phyloP scores from a whole-genome alignment of 2,113 vertebrate species.

The Solea solea region DNA sequence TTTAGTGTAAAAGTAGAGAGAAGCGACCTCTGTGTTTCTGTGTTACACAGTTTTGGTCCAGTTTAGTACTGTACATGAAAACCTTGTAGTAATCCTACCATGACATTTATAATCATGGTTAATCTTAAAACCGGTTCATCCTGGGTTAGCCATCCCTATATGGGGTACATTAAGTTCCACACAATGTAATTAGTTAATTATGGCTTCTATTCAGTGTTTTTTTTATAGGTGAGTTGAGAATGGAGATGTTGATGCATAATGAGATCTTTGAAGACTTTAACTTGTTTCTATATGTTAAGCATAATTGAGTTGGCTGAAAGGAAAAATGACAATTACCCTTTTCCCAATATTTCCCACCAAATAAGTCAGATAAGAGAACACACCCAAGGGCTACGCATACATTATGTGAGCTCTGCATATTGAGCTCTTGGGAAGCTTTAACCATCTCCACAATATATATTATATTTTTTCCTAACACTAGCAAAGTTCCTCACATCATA shows the following conservation, averaged over 20 bases:
- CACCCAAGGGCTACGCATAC: conserved; percentile 30
- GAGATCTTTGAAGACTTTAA: background rate
- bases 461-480: conserved; percentile 13
- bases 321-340: conserved; percentile 17
- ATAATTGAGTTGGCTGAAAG: conserved; percentile 22
- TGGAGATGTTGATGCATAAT: background rate
- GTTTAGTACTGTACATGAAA: too few species aligned
- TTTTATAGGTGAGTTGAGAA: background rate
- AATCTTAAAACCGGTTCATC: too few species aligned
- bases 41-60: too few species aligned
- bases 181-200: too few species aligned
- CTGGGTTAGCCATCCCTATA: too few species aligned
- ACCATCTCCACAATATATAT: conserved; percentile 5
- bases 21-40: too few species aligned
- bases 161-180: too few species aligned
- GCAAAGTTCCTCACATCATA: conserved; percentile 8
- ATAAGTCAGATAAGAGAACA: conserved; percentile 34
- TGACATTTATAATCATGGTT: too few species aligned
- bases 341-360: conserved; percentile 17
- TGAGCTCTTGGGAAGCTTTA: conserved; percentile 1
- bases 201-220: too few species aligned
- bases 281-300: conserved; percentile 24
- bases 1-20: too few species aligned
- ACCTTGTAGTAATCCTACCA: too few species aligned
- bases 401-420: conserved; percentile 17